Evolutionary conservation across 1,140 invertebrate species (phyloP).

Genomic region (Euwallacea fornicatus): DNA sequence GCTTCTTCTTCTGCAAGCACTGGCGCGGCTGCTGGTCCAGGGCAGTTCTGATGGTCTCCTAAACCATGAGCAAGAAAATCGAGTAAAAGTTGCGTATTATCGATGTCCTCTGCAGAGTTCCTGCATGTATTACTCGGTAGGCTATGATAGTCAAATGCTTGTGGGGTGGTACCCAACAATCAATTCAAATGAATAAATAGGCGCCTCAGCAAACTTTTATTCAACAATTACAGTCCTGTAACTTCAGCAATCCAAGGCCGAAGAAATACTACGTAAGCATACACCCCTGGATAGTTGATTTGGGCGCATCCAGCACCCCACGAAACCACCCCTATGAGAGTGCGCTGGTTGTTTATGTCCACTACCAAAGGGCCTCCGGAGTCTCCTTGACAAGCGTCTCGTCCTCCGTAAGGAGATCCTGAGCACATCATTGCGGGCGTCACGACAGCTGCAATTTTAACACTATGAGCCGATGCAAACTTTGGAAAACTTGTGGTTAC

Average conservation of each 20-base stretch:
- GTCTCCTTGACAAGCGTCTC: slow-evolving; percentile 67
- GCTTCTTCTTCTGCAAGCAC: slow-evolving; percentile 14
- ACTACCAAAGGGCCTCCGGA: slow-evolving; percentile 64
- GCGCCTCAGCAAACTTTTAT: too few relatives aligned
- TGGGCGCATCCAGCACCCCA: slow-evolving; percentile 76
- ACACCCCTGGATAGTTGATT: slow-evolving; percentile 66
- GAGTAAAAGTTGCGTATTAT: background rate
- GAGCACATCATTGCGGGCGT: slow-evolving; percentile 53
- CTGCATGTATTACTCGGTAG: too few relatives aligned
- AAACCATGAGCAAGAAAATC: background rate
- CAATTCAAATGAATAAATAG: too few relatives aligned
- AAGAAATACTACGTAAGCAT: slow-evolving; percentile 61
- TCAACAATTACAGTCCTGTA: slow-evolving; percentile 8
- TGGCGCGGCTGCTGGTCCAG: background rate
- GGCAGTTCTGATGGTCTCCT: slow-evolving; percentile 17
- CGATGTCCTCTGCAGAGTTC: too few relatives aligned
- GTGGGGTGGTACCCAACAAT: too few relatives aligned
- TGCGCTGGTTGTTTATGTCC: slow-evolving; percentile 41
- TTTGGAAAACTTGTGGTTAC: background rate
- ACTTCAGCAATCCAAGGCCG: slow-evolving; percentile 16
- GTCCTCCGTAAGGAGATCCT: slow-evolving; percentile 50
- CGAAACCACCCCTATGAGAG: slow-evolving; percentile 61
- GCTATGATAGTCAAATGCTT: too few relatives aligned
- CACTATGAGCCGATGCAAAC: background rate
- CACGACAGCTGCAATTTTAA: slow-evolving; percentile 40